Conservation (phyloP, 1,140 invertebrate genomes). For the Ericerus pela region DNA sequence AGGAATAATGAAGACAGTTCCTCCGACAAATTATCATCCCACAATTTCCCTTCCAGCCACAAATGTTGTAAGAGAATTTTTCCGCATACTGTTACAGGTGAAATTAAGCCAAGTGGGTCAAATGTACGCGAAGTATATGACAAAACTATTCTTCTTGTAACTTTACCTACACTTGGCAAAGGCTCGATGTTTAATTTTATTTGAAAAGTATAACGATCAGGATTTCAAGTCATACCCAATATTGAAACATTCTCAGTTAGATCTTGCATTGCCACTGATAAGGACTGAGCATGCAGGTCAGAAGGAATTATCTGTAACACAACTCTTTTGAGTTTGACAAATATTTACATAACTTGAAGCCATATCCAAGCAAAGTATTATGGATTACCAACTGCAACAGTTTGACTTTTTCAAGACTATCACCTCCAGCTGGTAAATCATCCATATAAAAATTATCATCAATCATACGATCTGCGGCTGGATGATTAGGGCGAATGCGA, state of each 20-base stretch:
- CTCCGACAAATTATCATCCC: not conserved
- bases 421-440: no score
- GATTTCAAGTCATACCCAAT: not conserved
- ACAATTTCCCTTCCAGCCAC: no score
- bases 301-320: no score
- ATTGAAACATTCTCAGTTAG: not conserved
- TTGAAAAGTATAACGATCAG: not conserved
- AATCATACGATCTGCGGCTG: not conserved
- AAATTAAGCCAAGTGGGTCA: not conserved
- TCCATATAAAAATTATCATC: not conserved
- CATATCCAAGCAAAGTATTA: not conserved
- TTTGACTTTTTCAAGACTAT: not conserved
- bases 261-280: not conserved
- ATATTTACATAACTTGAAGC: slow-evolving; percentile 19
- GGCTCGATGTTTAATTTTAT: not conserved
- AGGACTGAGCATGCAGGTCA: not conserved
- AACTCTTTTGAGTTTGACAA: slow-evolving; percentile 9
- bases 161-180: not conserved
- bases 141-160: not conserved
- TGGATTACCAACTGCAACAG: not conserved
- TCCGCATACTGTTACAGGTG: not conserved
- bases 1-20: not conserved
- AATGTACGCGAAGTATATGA: not conserved
- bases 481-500: not conserved
- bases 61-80: not conserved